Percentiles rank a stretch among this genome's conserved stretches.
Conservation (phyloP, 92 coral and sea anemone species). For the Galaxea fascicularis region DNA sequence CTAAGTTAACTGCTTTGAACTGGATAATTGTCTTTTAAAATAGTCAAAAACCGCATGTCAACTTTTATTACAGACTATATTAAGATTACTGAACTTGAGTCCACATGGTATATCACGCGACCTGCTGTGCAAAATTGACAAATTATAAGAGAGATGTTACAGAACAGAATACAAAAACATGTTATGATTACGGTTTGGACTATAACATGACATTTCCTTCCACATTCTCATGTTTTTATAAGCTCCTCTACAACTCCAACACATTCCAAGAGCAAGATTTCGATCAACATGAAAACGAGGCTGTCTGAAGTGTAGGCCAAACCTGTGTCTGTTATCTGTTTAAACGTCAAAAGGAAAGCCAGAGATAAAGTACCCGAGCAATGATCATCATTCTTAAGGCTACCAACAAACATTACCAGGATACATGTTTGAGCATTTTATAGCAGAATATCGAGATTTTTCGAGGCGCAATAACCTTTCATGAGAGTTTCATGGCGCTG, state of each 20-base stretch:
- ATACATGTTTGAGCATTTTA: neutral
- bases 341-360: conserved; percentile 5
- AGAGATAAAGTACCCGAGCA: conserved; percentile 3
- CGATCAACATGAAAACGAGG: conserved; percentile 6
- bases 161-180: conserved; percentile 5
- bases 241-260: conserved; percentile 17
- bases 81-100: no score
- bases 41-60: neutral
- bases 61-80: conserved; percentile 8
- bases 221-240: neutral
- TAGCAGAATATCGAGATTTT: conserved; percentile 5
- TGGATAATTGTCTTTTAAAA: conserved; percentile 8
- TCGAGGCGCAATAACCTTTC: neutral
- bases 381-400: neutral
- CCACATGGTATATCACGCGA: conserved; percentile 19
- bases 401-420: neutral
- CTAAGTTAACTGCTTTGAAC: conserved; percentile 12
- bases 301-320: neutral
- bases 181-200: conserved; percentile 9
- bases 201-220: conserved; percentile 6
- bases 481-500: no score
- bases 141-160: neutral
- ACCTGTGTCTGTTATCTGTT: no score
- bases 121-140: neutral
- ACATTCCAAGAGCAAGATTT: conserved; percentile 3